These are phyloP conservation scores for Ormyrus rosae DNA, from an alignment of 2,888 invertebrate genomes.

Conservation along the genomic window DNA sequence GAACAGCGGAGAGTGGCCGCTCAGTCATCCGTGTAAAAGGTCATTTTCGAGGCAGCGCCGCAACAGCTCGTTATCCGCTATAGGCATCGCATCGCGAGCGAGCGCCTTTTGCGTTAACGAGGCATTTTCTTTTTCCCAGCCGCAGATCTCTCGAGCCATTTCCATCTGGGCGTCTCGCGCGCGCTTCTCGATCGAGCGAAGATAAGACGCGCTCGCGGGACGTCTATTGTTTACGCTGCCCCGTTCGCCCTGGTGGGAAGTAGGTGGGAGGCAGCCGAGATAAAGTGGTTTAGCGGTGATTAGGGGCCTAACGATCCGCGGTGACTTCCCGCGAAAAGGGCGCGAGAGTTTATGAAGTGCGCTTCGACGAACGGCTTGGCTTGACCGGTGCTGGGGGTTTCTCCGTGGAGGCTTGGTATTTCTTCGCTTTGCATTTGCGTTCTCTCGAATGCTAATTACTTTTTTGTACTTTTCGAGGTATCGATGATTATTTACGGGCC, in stretches of 20 bases:
- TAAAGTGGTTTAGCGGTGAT: constrained; percentile 28
- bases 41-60: constrained; percentile 36
- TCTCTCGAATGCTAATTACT: no score
- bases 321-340: not conserved
- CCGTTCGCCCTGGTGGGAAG: not conserved
- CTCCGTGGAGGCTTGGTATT: no score
- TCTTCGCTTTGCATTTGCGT: no score
- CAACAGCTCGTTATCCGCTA: constrained; percentile 9
- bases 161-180: not conserved
- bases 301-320: constrained; percentile 18
- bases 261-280: not conserved
- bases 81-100: not conserved
- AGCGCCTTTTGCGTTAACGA: constrained; percentile 40
- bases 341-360: constrained; percentile 11
- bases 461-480: no score
- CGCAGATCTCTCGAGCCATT: no score
- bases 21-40: constrained; percentile 52
- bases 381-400: no score
- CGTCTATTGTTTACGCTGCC: constrained; percentile 26
- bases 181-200: constrained; percentile 30
- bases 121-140: constrained; percentile 24
- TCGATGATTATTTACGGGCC: no score
- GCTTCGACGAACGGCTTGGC: constrained; percentile 10
- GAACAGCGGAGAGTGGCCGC: constrained; percentile 27
- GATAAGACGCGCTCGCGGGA: constrained; percentile 17